Evolutionary conservation across 2,113 vertebrate genomes (phyloP), one percentile per base, ranked within the genome.

Genomic region (Ictalurus furcatus): DNA sequence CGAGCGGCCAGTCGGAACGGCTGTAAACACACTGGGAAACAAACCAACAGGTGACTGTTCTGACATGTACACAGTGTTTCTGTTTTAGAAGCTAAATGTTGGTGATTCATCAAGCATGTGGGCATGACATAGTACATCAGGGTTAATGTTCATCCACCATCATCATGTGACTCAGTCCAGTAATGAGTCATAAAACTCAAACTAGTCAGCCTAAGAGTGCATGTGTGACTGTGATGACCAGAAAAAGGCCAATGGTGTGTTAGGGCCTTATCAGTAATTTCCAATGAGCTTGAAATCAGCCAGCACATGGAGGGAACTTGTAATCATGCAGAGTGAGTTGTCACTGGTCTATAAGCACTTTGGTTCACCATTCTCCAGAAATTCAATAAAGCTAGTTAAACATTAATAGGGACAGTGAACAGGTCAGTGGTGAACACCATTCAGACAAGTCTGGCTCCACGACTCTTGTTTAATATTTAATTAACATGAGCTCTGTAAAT

Each of bases 31-130:
- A 74, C 89, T 94, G 0, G 90, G 93, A 52, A 96, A 95, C 0
- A 97, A 97, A 92, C 87, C 96, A 0, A 92, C 97, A 96, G 97
- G 97, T 98, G 94, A 48, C 1, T 78, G 59, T 61, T 71, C 48
- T 56, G 87, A 3, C 17, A 59, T 12, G 13, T 19, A 67, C 82
- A 67, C 74, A 28, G 1, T 21, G 37, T 87, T 63, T 48, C 16
- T 44, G 44, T 87, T 56, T 37, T 40, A 58, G 67, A 86, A 59
- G 30, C 19, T 4, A 40, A 74, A 17, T 87, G 12, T 12, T 79
- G n/a, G 14, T 71, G 67, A 85, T 19, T 58, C 85, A 73, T 71
- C 28, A 11, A 37, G 67, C n/a, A 28, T 85, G 67, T 80, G 86
- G 21, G 19, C 37, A 40, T 40, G 17, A 58, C 19, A 23, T 8